Conservation (phyloP, 2,113 vertebrate genomes). For the Propithecus coquereli region DNA sequence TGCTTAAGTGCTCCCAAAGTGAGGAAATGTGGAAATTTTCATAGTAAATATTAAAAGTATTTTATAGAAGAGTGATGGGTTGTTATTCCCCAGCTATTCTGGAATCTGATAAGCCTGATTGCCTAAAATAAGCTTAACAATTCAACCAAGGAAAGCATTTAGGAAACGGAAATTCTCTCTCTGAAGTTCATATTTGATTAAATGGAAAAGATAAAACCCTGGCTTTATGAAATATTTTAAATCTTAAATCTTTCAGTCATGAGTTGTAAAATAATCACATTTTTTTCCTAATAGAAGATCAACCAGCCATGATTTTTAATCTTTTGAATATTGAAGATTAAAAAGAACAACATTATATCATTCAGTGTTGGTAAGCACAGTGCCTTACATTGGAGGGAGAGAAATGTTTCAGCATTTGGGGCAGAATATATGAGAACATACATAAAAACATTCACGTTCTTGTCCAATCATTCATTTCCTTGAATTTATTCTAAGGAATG, state of each 20-base stretch:
- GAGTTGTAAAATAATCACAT: neutral
- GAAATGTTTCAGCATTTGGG: neutral
- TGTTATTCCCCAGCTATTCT: neutral
- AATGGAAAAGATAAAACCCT: neutral
- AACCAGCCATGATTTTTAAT: neutral
- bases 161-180: neutral
- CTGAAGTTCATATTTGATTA: neutral
- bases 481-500: neutral
- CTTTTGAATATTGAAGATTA: neutral
- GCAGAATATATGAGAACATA: neutral
- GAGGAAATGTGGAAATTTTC: neutral
- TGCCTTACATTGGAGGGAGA: neutral
- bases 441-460: neutral
- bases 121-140: neutral
- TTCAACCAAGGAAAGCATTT: neutral
- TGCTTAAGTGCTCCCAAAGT: neutral
- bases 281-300: neutral
- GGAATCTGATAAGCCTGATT: neutral
- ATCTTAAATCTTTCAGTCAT: neutral
- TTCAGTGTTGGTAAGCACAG: neutral
- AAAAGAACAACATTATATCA: neutral
- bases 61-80: neutral
- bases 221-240: neutral
- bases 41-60: neutral
- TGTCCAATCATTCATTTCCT: neutral